These are phyloP conservation scores for Nematostella vectensis DNA, from an alignment of 92 coral and sea anemone genomes.

Conservation along the genomic window DNA sequence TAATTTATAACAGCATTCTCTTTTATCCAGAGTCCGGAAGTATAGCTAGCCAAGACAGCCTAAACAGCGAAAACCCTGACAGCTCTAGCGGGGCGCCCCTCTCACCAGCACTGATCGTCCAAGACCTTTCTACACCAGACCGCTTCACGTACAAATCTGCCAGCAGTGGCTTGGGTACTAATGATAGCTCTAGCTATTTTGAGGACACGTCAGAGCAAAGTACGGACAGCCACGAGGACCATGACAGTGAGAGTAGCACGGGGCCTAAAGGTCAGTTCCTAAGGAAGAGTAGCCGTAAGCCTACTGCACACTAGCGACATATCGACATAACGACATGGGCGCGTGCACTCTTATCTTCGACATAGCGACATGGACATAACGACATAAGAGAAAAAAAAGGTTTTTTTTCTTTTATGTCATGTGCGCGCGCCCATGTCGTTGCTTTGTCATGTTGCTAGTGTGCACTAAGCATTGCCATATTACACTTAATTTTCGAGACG, in stretches of 20 bases:
- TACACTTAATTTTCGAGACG: too few relatives aligned
- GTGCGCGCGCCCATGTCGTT: too few relatives aligned
- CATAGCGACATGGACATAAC: too few relatives aligned
- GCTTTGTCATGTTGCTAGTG: too few relatives aligned
- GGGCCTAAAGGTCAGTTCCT: too few relatives aligned
- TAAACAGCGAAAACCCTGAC: slow-evolving; percentile 23
- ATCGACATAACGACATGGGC: too few relatives aligned
- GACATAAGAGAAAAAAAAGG: too few relatives aligned
- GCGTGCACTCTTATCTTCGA: too few relatives aligned
- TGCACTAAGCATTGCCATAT: too few relatives aligned
- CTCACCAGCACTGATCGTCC: slow-evolving; percentile 23
- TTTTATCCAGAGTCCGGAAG: slow-evolving; percentile 12
- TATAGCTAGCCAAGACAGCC: slow-evolving; percentile 21
- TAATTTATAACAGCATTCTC: background rate
- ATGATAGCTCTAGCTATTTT: slow-evolving; percentile 78
- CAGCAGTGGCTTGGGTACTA: slow-evolving; percentile 95
- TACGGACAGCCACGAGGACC: slow-evolving; percentile 69
- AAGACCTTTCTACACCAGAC: slow-evolving; percentile 25
- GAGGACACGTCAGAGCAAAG: slow-evolving; percentile 85
- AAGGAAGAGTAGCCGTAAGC: too few relatives aligned
- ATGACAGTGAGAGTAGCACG: slow-evolving; percentile 49
- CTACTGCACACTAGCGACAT: too few relatives aligned
- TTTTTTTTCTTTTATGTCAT: too few relatives aligned
- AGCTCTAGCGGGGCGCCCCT: slow-evolving; percentile 17
- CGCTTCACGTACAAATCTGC: slow-evolving; percentile 76